phyloP scores from a whole-genome alignment of 2,113 vertebrate genomes.

The Polyodon spathula region DNA sequence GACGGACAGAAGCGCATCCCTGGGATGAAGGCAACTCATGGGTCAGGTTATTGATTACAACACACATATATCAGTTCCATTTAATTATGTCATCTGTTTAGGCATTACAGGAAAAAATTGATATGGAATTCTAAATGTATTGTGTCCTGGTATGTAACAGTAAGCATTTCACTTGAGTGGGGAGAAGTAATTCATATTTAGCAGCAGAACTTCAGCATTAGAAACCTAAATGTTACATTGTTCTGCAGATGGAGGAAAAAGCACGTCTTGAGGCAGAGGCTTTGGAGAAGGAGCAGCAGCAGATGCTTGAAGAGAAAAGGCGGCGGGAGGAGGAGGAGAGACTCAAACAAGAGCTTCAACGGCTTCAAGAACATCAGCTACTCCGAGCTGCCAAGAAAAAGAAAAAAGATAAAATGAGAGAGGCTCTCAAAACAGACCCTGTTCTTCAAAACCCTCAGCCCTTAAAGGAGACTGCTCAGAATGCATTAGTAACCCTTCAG shows the following conservation, averaged over 20 bases:
- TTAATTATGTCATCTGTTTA: too few relatives aligned
- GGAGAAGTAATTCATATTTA: too few relatives aligned
- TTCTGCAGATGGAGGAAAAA: constrained; percentile 81
- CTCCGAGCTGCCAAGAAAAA: constrained; percentile 81
- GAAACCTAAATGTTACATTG: too few relatives aligned
- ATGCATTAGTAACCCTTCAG: constrained; percentile 59
- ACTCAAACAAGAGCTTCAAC: constrained; percentile 73
- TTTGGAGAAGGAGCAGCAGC: constrained; percentile 64
- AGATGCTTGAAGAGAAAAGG: constrained; percentile 57
- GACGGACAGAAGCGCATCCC: too few relatives aligned
- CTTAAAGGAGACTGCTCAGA: constrained; percentile 59
- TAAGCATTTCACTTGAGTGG: too few relatives aligned
- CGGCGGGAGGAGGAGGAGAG: constrained; percentile 67
- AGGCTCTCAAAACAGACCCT: constrained; percentile 52
- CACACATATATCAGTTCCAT: too few relatives aligned
- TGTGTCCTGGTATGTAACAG: too few relatives aligned
- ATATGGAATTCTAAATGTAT: too few relatives aligned
- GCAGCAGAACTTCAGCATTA: too few relatives aligned
- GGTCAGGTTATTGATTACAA: too few relatives aligned
- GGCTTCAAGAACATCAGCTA: constrained; percentile 80
- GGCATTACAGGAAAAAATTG: too few relatives aligned
- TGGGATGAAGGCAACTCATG: too few relatives aligned
- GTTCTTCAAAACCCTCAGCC: constrained; percentile 56
- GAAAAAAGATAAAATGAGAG: constrained; percentile 78
- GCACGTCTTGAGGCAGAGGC: constrained; percentile 81